Base-by-base conservation (phyloP, 1,140 invertebrate species). In the Phocides pigmalion region DNA sequence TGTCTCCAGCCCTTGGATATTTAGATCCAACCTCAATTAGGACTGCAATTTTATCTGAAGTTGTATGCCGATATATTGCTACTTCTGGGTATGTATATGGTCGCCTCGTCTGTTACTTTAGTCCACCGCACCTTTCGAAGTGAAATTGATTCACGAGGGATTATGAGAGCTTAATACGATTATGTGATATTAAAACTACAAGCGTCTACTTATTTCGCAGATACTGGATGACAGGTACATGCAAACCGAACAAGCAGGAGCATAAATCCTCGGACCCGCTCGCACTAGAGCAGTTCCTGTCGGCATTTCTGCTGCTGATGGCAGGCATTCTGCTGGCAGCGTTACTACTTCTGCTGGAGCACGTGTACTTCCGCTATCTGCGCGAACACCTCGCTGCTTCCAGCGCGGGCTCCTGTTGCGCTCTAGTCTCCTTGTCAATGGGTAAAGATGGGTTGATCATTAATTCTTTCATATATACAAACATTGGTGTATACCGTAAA, bases 161-260 rank as follows among this genome's bases (percentile, higher is more conserved):
- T n/a, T n/a, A n/a, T n/a, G n/a, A n/a, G n/a, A n/a, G n/a, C n/a
- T n/a, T n/a, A n/a, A n/a, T n/a, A n/a, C n/a, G n/a, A n/a, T n/a
- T n/a, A n/a, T n/a, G n/a, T n/a, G n/a, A n/a, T n/a, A n/a, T n/a
- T n/a, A n/a, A n/a, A n/a, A n/a, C n/a, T n/a, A n/a, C n/a, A n/a
- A n/a, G n/a, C n/a, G n/a, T n/a, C n/a, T n/a, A 1, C 35, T 39
- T 14, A 4, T 41, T 22, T 22, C 44, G 14, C 63, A 88, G 85
- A 42, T 99, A 98, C 84, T 99, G 98, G 98, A 97, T 99, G 95
- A 98, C 98, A 0, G 98, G 98, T 3, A 97, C 98, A 0, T 99
- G 99, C 88, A 96, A 98, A 75, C 97, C 97, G 0, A 97, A 97
- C 12, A 97, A 97, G 78, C 96, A 97, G 83, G 96, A 98, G 79